Conservation (phyloP, 1,140 invertebrate species). For the Temnothorax curvispinosus region DNA sequence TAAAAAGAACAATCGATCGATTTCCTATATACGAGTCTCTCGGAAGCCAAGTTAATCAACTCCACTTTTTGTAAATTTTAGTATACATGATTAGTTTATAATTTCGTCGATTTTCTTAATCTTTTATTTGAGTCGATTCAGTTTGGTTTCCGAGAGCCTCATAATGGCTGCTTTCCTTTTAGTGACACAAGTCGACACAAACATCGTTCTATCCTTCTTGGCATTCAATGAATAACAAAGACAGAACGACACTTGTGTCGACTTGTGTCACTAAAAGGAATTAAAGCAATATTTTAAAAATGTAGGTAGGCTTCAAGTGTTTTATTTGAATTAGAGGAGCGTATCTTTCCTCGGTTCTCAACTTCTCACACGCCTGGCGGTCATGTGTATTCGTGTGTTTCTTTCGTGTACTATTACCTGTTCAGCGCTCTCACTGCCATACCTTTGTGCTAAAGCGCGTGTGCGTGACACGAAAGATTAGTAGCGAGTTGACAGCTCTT, state of each 20-base stretch:
- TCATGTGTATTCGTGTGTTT: conserved; percentile 30
- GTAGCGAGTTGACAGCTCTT: not conserved
- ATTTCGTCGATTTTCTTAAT: not conserved
- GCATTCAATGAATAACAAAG: no score
- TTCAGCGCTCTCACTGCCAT: conserved; percentile 61
- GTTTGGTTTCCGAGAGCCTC: not conserved
- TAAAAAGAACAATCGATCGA: not conserved
- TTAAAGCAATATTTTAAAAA: not conserved
- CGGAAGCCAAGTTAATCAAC: not conserved
- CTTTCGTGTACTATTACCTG: conserved; percentile 67
- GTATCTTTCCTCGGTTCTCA: not conserved
- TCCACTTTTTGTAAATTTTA: not conserved
- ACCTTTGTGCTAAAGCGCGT: conserved; percentile 17
- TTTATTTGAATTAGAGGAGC: not conserved
- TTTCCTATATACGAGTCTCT: not conserved
- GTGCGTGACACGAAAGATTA: conserved; percentile 44
- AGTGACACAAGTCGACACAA: no score
- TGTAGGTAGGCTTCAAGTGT: not conserved
- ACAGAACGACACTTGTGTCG: no score
- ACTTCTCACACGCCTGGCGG: not conserved
- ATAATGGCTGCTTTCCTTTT: no score
- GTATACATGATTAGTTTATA: not conserved
- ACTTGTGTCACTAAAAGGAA: no score
- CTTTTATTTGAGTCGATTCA: not conserved
- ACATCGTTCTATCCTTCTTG: no score